phyloP scores from a whole-genome alignment of 2,797 vertebrate species.

The Gadopsis bispinosus region DNA sequence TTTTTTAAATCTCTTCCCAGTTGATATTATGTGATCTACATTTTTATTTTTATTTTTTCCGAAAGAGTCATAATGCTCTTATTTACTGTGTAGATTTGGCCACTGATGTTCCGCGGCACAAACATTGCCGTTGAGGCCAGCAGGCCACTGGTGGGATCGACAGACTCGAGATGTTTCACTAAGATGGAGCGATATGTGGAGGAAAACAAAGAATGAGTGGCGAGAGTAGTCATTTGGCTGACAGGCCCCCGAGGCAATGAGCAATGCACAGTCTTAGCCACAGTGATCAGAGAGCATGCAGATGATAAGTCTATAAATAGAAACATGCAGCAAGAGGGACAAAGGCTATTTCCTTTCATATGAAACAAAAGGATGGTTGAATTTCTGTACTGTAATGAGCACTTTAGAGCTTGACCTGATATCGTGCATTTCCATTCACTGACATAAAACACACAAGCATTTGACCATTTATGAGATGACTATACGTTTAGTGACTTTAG shows the following conservation, averaged over 20 bases:
- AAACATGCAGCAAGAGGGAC: slow-evolving; percentile 60
- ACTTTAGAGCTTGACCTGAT: slow-evolving; percentile 18
- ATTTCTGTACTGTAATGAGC: slow-evolving; percentile 33
- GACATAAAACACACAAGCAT: slow-evolving; percentile 16
- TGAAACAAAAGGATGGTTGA: slow-evolving; percentile 52
- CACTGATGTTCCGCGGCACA: slow-evolving; percentile 13
- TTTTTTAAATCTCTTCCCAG: neutral
- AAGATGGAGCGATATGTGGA: slow-evolving; percentile 37
- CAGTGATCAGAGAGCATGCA: slow-evolving; percentile 76
- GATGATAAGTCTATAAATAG: slow-evolving; percentile 84
- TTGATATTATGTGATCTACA: slow-evolving; percentile 11
- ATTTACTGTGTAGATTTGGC: slow-evolving; percentile 8
- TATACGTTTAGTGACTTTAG: neutral
- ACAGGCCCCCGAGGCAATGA: slow-evolving; percentile 58
- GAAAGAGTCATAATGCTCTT: slow-evolving; percentile 1
- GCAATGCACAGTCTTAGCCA: slow-evolving; percentile 70
- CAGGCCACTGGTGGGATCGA: slow-evolving; percentile 18
- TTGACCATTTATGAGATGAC: neutral
- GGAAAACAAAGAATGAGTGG: slow-evolving; percentile 38
- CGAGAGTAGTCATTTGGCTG: slow-evolving; percentile 65
- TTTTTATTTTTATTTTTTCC: neutral
- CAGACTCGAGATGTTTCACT: slow-evolving; percentile 22
- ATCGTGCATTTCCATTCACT: neutral
- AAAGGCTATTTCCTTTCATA: slow-evolving; percentile 73
- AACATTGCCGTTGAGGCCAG: neutral